phyloP scores from a whole-genome alignment of 2,113 vertebrate genomes.

The Elaphurus davidianus region DNA sequence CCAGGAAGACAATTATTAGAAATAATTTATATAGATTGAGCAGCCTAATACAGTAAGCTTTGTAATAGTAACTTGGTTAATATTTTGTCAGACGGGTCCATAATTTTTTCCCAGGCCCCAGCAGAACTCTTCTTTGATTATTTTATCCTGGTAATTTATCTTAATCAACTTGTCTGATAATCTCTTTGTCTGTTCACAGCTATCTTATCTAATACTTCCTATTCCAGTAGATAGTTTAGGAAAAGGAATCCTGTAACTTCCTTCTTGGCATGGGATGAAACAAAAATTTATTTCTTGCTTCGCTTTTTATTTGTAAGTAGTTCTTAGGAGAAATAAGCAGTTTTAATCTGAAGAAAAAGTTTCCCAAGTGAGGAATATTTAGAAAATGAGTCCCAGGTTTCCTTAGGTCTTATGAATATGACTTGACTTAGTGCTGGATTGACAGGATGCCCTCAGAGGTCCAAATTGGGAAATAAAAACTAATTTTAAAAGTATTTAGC shows the following conservation, averaged over 20 bases:
- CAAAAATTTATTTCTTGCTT: neutral
- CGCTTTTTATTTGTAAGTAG: neutral
- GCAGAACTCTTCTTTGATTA: neutral
- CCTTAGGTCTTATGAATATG: neutral
- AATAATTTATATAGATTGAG: neutral
- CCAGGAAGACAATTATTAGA: neutral
- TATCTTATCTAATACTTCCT: neutral
- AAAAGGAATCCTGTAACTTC: slow-evolving; percentile 1
- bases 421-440: neutral
- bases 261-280: neutral
- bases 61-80: neutral
- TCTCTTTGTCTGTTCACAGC: neutral
- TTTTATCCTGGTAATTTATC: neutral
- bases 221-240: slow-evolving; percentile 8
- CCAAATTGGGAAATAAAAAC: neutral
- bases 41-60: neutral
- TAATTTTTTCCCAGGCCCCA: neutral
- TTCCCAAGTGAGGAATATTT: neutral
- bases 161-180: neutral
- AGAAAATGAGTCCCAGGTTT: neutral
- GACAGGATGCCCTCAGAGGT: neutral
- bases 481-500: neutral
- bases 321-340: neutral
- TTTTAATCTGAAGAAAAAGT: slow-evolving; percentile 31
- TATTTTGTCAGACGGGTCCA: neutral